Evolutionary conservation across 2,797 vertebrate genomes (phyloP).

Genomic region (Acestrorhynchus altus): DNA sequence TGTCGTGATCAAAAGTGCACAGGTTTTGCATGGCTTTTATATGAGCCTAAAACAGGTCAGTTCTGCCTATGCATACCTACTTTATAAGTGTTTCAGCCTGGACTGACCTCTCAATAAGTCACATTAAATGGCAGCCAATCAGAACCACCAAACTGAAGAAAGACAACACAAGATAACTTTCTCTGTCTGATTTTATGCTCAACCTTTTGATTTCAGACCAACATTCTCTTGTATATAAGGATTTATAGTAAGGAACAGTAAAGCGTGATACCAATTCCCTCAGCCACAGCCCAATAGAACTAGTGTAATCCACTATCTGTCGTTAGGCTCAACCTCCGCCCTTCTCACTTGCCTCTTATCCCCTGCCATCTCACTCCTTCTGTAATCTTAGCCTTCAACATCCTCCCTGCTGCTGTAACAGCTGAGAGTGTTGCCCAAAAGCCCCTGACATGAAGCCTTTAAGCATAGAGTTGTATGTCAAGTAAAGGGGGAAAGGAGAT

Average conservation of each 20-base stretch:
- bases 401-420: not conserved
- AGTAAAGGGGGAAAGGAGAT: slow-evolving; percentile 4
- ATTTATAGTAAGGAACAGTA: not conserved
- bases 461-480: slow-evolving; percentile 13
- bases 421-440: not conserved
- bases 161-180: too few relatives aligned
- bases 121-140: too few relatives aligned
- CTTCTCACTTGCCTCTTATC: not conserved
- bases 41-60: too few relatives aligned
- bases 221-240: not conserved
- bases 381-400: slow-evolving; percentile 1
- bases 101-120: too few relatives aligned
- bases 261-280: not conserved
- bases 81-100: too few relatives aligned
- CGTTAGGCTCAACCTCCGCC: slow-evolving; percentile 12
- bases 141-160: not conserved
- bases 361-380: not conserved
- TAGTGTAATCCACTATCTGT: not conserved
- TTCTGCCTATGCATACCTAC: too few relatives aligned
- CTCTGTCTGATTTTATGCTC: not conserved
- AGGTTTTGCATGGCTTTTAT: too few relatives aligned
- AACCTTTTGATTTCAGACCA: not conserved
- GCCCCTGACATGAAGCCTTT: not conserved
- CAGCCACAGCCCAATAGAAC: too few relatives aligned
- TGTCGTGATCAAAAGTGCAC: too few relatives aligned